Conservation (phyloP, 2,113 vertebrate genomes). For the Haemorhous mexicanus region DNA sequence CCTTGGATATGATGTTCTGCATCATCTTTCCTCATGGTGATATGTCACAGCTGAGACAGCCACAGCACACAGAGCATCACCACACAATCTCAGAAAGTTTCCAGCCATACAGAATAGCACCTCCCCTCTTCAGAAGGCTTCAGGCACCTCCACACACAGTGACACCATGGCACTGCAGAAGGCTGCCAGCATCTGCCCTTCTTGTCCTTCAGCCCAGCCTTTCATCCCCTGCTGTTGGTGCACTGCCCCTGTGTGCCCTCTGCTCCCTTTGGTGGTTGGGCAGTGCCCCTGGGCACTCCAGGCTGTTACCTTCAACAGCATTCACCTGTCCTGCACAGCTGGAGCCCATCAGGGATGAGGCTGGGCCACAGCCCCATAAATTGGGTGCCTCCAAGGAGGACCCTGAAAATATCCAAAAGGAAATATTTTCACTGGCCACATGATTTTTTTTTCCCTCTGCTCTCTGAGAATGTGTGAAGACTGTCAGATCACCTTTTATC, state of each 20-base stretch:
- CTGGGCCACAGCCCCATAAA: not conserved
- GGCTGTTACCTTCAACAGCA: not conserved
- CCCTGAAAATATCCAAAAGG: not conserved
- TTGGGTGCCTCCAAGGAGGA: not conserved
- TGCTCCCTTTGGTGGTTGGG: not conserved
- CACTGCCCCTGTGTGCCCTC: not conserved
- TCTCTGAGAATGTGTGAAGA: not conserved
- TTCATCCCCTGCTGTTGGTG: no score
- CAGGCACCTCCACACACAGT: no score
- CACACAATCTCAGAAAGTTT: no score
- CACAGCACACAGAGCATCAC: no score
- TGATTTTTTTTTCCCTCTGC: rapidly evolving
- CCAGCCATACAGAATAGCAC: no score
- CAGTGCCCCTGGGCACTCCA: not conserved
- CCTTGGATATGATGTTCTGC: no score
- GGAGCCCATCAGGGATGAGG: not conserved
- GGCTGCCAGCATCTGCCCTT: no score
- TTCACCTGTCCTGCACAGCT: not conserved
- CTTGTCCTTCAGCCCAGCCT: no score
- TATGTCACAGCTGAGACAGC: no score
- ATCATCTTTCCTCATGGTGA: no score
- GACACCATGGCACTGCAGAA: no score
- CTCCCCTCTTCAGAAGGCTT: no score
- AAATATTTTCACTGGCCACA: not conserved
- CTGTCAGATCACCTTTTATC: not conserved